Conservation (phyloP, 2,888 invertebrate genomes). For the Hypsopygia costalis region DNA sequence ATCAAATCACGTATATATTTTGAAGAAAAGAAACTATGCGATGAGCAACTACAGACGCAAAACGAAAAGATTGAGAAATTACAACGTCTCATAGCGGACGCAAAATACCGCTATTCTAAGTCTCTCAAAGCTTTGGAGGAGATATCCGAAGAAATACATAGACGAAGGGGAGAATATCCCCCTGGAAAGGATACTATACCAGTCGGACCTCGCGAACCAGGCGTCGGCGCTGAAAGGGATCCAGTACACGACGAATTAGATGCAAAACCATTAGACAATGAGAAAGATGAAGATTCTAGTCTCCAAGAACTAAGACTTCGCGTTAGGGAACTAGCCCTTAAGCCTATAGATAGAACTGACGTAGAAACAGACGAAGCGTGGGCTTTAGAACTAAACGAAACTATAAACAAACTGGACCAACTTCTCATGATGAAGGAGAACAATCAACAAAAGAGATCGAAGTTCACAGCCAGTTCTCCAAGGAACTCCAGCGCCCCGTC, state of each 20-base stretch:
- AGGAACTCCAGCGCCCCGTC: slow-evolving; percentile 64
- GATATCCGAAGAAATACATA: slow-evolving; percentile 96
- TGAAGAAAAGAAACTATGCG: slow-evolving; percentile 92
- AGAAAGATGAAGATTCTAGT: slow-evolving; percentile 76
- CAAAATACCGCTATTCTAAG: slow-evolving; percentile 90
- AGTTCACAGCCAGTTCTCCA: slow-evolving; percentile 59
- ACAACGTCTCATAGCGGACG: slow-evolving; percentile 88
- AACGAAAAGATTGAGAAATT: slow-evolving; percentile 91
- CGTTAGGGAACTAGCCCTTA: slow-evolving; percentile 85
- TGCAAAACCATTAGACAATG: slow-evolving; percentile 28
- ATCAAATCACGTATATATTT: slow-evolving; percentile 94
- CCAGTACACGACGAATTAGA: slow-evolving; percentile 61
- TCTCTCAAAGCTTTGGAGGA: slow-evolving; percentile 92
- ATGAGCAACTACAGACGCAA: slow-evolving; percentile 91
- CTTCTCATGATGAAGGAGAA: slow-evolving; percentile 84
- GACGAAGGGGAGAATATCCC: slow-evolving; percentile 80
- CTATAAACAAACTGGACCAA: slow-evolving; percentile 88
- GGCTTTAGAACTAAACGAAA: slow-evolving; percentile 88
- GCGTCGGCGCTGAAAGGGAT: slow-evolving; percentile 87
- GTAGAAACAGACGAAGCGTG: slow-evolving; percentile 85
- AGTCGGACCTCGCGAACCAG: slow-evolving; percentile 83
- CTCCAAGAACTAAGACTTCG: slow-evolving; percentile 84
- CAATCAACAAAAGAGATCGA: slow-evolving; percentile 77
- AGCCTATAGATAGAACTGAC: slow-evolving; percentile 87
- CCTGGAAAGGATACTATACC: slow-evolving; percentile 68